These are phyloP conservation scores for Hecatera dysodea DNA, from an alignment of 2,888 invertebrate species.

Conservation along the genomic window DNA sequence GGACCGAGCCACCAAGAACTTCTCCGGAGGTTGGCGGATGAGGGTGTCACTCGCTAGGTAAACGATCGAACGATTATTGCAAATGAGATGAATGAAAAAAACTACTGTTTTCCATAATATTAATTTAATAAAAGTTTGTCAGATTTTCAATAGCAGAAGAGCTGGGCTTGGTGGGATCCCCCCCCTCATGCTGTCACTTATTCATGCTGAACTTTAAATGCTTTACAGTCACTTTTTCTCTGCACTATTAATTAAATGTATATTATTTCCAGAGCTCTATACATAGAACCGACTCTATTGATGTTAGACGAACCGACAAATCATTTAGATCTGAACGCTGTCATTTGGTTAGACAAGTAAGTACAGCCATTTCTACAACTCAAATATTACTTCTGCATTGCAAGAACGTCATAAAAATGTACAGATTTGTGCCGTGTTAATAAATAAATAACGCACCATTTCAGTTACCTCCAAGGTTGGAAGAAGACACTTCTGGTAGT, in stretches of 20 bases:
- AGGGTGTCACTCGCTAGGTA: slow-evolving; percentile 97
- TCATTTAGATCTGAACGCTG: slow-evolving; percentile 99
- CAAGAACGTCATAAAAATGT: not conserved
- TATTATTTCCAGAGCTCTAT: slow-evolving; percentile 93
- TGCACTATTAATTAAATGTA: not conserved
- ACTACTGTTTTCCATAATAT: not conserved
- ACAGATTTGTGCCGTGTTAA: not conserved
- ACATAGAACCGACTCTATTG: slow-evolving; percentile 98
- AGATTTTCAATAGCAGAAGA: no score
- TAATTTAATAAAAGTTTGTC: no score
- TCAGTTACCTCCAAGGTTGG: slow-evolving; percentile 98
- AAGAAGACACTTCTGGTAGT: slow-evolving; percentile 99
- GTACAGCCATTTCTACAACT: slow-evolving; percentile 68
- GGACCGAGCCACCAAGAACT: slow-evolving; percentile 96
- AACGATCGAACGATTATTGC: not conserved
- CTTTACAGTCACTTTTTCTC: not conserved
- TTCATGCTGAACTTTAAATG: not conserved
- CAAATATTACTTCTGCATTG: not conserved
- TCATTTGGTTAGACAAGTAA: slow-evolving; percentile 99
- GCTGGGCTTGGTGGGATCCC: no score
- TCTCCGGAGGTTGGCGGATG: slow-evolving; percentile 99
- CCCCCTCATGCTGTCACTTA: not conserved
- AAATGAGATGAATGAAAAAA: not conserved
- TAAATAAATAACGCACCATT: not conserved
- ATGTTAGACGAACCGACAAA: slow-evolving; percentile 99